A percentile compares a stretch with the other conserved stretches of the same genome.
Conservation (phyloP, 2,797 vertebrate species). For the Huso huso region DNA sequence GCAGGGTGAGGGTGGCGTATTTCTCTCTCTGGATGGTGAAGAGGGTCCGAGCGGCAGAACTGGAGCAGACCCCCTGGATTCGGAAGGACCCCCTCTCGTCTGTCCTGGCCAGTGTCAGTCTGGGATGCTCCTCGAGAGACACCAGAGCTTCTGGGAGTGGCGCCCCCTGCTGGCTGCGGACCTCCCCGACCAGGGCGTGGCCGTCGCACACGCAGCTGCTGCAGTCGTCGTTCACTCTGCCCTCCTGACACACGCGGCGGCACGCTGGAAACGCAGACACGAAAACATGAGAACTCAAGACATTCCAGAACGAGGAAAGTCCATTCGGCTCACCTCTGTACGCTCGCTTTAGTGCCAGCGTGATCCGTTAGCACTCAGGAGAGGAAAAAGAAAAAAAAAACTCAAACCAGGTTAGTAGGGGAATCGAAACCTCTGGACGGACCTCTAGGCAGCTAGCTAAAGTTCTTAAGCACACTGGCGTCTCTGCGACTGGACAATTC, state of each 20-base stretch:
- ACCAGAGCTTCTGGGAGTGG: constrained; percentile 61
- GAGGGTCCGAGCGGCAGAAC: constrained; percentile 26
- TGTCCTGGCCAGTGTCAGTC: constrained; percentile 46
- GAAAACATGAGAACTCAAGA: background rate
- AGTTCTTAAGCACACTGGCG: no score
- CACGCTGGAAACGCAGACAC: constrained; percentile 42
- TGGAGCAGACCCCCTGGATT: constrained; percentile 60
- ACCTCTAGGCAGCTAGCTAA: no score
- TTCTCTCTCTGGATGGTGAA: constrained; percentile 65
- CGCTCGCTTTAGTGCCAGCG: no score
- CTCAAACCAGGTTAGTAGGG: no score
- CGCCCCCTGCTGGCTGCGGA: constrained; percentile 51
- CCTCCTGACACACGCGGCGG: constrained; percentile 46
- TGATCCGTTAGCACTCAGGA: no score
- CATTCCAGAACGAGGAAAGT: no score
- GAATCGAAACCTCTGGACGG: no score
- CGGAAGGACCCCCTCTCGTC: constrained; percentile 65
- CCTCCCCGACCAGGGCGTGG: constrained; percentile 61
- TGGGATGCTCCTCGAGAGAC: constrained; percentile 46
- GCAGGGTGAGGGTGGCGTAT: constrained; percentile 51
- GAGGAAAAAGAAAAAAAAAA: no score
- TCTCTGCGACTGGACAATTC: no score
- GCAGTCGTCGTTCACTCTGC: constrained; percentile 60
- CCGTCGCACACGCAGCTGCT: constrained; percentile 61
- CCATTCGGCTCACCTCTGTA: no score